phyloP scores from a whole-genome alignment of 2,888 invertebrate species.

The Malthinus flaveolus region DNA sequence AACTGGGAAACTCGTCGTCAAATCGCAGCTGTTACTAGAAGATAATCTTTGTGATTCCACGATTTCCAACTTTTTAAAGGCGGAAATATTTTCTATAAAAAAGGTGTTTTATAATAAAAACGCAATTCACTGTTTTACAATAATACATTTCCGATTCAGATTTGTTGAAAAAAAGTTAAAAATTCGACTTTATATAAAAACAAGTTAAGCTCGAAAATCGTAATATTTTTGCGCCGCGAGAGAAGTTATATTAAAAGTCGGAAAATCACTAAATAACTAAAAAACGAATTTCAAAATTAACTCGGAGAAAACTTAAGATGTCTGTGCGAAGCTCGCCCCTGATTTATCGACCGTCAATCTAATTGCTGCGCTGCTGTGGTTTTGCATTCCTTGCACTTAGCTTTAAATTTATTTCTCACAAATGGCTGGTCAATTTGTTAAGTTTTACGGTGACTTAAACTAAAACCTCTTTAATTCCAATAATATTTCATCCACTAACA shows the following conservation, averaged over 20 bases:
- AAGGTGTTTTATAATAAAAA: conserved; percentile 2
- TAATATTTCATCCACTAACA: too few relatives aligned
- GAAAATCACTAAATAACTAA: conserved; percentile 11
- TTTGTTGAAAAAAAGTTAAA: neutral
- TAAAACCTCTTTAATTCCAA: too few relatives aligned
- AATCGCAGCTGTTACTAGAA: conserved; percentile 5
- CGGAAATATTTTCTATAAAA: conserved; percentile 1
- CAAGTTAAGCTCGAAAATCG: neutral
- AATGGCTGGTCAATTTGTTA: conserved; percentile 29
- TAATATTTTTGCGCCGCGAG: neutral
- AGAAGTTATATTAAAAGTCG: neutral
- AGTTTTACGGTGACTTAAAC: conserved; percentile 13
- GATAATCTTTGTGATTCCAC: conserved; percentile 6
- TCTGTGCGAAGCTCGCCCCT: conserved; percentile 17
- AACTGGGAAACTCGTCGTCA: conserved; percentile 4
- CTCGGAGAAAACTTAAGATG: conserved; percentile 20
- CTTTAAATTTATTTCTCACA: conserved; percentile 33
- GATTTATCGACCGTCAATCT: conserved; percentile 35
- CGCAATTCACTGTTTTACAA: too few relatives aligned
- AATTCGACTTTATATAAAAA: neutral
- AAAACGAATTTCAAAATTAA: conserved; percentile 9
- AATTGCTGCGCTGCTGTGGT: conserved; percentile 32
- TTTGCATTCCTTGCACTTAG: conserved; percentile 34
- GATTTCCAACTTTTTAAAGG: conserved; percentile 1
- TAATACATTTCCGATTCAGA: neutral